phyloP scores from a whole-genome alignment of 2,888 invertebrate genomes.

The Phymatocera aterrima region DNA sequence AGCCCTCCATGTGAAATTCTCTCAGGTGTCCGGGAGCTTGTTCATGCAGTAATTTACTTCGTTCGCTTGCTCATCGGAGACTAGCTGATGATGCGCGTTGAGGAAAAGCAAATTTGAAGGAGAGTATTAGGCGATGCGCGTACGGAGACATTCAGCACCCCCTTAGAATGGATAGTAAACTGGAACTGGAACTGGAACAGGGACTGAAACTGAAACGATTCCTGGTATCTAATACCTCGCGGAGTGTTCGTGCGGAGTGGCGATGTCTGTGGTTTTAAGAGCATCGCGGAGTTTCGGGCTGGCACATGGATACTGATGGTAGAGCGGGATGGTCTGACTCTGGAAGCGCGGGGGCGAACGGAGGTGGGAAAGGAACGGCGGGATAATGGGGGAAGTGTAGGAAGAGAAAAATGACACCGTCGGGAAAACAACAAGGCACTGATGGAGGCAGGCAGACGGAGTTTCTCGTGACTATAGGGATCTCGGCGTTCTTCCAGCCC shows the following conservation, averaged over 20 bases:
- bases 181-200: too few species aligned
- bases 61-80: too few species aligned
- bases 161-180: not conserved
- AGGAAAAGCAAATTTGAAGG: not conserved
- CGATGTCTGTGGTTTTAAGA: slow-evolving; percentile 17
- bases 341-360: not conserved
- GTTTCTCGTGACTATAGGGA: slow-evolving; percentile 5
- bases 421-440: slow-evolving; percentile 50
- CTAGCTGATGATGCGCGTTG: too few species aligned
- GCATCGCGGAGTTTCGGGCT: not conserved
- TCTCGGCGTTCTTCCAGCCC: not conserved
- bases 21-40: not conserved
- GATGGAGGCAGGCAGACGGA: slow-evolving; percentile 45
- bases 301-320: not conserved
- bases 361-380: not conserved
- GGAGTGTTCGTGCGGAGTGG: not conserved
- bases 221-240: not conserved
- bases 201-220: too few species aligned
- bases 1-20: not conserved
- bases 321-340: slow-evolving; percentile 29
- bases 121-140: not conserved
- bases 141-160: not conserved
- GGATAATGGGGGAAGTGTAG: slow-evolving; percentile 31
- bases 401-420: slow-evolving; percentile 43
- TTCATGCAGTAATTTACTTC: too few species aligned